A percentile compares a stretch with the other conserved stretches of the same genome.
phyloP scores from a whole-genome alignment of 1,140 invertebrate genomes.

The Tetramorium alpestre region DNA sequence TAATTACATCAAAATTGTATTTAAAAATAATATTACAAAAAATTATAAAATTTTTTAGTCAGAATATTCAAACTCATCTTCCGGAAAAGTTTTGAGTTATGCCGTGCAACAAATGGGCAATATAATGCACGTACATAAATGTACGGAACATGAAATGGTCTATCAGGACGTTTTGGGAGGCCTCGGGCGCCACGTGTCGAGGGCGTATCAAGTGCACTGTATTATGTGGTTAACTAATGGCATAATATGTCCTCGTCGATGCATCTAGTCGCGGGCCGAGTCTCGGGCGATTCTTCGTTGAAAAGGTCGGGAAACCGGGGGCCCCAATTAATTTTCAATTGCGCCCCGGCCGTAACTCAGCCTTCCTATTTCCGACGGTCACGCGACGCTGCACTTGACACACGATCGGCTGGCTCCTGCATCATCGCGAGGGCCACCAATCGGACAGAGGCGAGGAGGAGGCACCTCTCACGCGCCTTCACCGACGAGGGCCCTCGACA shows the following conservation, averaged over 20 bases:
- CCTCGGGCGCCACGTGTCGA: neutral
- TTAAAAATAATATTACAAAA: neutral
- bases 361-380: slow-evolving; percentile 65
- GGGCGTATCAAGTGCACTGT: neutral
- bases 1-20: neutral
- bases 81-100: neutral
- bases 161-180: neutral
- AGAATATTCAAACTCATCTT: neutral
- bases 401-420: slow-evolving; percentile 50
- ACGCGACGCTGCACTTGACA: slow-evolving; percentile 70
- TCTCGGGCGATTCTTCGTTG: neutral
- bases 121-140: neutral
- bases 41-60: neutral
- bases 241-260: slow-evolving; percentile 12
- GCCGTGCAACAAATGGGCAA: neutral
- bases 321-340: slow-evolving; percentile 72
- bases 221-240: neutral
- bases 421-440: slow-evolving; percentile 16
- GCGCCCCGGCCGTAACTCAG: slow-evolving; percentile 41
- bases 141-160: neutral
- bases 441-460: neutral
- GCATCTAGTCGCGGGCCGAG: neutral
- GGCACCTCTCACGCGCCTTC: neutral
- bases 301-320: slow-evolving; percentile 42
- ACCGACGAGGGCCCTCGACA: neutral